Evolutionary conservation across 2,888 invertebrate species (phyloP).

Genomic region (Gymnosoma rotundatum): DNA sequence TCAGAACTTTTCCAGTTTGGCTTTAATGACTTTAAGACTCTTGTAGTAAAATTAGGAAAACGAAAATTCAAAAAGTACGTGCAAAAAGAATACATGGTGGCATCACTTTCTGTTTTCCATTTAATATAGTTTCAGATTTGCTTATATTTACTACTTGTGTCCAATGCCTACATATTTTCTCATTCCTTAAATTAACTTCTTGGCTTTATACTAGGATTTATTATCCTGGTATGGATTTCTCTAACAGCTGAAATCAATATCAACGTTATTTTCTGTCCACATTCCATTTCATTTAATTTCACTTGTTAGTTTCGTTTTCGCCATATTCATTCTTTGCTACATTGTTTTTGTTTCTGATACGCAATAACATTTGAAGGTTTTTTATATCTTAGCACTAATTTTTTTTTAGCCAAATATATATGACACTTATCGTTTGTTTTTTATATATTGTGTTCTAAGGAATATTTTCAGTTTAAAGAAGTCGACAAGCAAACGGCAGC

Average conservation of each 20-base stretch:
- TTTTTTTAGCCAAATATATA: constrained; percentile 32
- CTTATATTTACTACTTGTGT: constrained; percentile 30
- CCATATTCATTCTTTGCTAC: neutral
- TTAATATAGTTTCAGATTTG: constrained; percentile 11
- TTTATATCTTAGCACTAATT: neutral
- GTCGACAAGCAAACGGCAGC: constrained; percentile 19
- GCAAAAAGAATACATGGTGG: constrained; percentile 49
- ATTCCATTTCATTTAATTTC: neutral
- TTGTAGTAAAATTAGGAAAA: constrained; percentile 32
- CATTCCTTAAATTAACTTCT: neutral
- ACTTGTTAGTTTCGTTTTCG: neutral
- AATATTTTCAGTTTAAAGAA: constrained; percentile 29
- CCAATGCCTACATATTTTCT: neutral
- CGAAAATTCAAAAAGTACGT: constrained; percentile 32
- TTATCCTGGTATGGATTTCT: constrained; percentile 34
- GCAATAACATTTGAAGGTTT: neutral
- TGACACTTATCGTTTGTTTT: constrained; percentile 61
- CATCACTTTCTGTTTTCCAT: constrained; percentile 43
- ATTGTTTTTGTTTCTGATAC: neutral
- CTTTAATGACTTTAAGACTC: constrained; percentile 59
- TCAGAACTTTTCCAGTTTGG: neutral
- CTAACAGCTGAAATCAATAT: constrained; percentile 2
- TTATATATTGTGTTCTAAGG: constrained; percentile 11
- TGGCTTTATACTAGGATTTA: constrained; percentile 13
- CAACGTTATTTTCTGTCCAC: constrained; percentile 42